phyloP scores from a whole-genome alignment of 2,797 vertebrate species.

The Oceanodroma leucorhoa region DNA sequence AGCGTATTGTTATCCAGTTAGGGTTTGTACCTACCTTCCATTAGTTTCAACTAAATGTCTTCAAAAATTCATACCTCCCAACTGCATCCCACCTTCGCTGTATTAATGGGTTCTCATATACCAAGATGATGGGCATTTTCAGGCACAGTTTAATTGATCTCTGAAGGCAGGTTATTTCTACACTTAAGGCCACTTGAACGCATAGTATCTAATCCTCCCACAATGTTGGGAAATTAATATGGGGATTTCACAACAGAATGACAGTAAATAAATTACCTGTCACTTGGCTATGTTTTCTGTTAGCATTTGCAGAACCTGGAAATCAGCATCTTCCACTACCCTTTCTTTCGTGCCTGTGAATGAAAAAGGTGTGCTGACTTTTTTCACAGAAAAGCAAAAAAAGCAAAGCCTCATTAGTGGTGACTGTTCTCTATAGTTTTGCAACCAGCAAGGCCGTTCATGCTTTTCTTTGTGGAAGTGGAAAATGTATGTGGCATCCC shows the following conservation, averaged over 20 bases:
- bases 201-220: not conserved
- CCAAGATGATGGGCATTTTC: not conserved
- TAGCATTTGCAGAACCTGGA: not conserved
- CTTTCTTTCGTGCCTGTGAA: not conserved
- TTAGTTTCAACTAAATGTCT: not conserved
- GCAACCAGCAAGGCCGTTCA: not conserved
- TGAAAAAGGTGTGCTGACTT: not conserved
- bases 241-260: not conserved
- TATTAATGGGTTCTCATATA: not conserved
- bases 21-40: not conserved
- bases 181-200: not conserved
- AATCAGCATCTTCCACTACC: not conserved
- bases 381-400: not conserved
- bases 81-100: not conserved
- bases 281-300: not conserved
- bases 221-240: not conserved
- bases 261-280: slow-evolving; percentile 11
- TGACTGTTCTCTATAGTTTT: not conserved
- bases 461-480: not conserved
- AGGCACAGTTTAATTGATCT: not conserved
- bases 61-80: not conserved
- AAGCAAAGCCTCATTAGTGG: not conserved
- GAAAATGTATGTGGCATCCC: not conserved
- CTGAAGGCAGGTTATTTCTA: not conserved
- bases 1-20: not conserved